Base-by-base conservation (phyloP, 1,140 invertebrate genomes). In the Diuraphis noxia region DNA sequence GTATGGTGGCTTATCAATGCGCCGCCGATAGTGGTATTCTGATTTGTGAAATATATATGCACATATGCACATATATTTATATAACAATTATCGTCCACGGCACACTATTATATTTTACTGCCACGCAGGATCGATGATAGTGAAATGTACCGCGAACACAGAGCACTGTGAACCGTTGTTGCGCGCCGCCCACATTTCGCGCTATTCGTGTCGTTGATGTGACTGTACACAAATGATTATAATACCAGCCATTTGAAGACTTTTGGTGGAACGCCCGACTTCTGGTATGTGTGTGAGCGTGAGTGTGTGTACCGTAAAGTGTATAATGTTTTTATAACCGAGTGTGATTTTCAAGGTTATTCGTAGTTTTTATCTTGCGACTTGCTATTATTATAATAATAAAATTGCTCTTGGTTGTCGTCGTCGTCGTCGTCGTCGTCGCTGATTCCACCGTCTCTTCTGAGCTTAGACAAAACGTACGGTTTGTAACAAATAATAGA, bases 341-440 rank as follows among this genome's bases (percentile, higher is more conserved):
- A 86, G 84, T 86, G n/a, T 46, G 34, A 46, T 49, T 36, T 49
- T 46, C 84, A 49, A 86, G 84, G 43, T 86, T n/a, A n/a, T 79
- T 8, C 36, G 36, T 23, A 79, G 77, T 79, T 79, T 38, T 9
- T 21, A 10, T 79, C 77, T 79, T 23, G 36, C 77, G 21, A n/a
- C 10, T 49, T 49, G 21, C 46, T 49, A 49, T 46, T 46, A 46
- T 1, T 17, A 46, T 46, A 17, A 46, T 49, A 49, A 49, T 46
- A 49, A n/a, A n/a, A 63, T 79, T 9, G 21, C 34, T 38, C 21
- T 21, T 82, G 21, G 36, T 82, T 9, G 79, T 40, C 23, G 13
- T 34, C 41, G 13, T 46, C 82, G 77, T 25, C 9, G 40, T 25
- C 46, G 46, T 19, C 46, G 2, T 6, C 46, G 46, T 21, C 46